These are phyloP conservation scores for Athalia circularis DNA, from an alignment of 2,888 invertebrate species.

Conservation along the genomic window DNA sequence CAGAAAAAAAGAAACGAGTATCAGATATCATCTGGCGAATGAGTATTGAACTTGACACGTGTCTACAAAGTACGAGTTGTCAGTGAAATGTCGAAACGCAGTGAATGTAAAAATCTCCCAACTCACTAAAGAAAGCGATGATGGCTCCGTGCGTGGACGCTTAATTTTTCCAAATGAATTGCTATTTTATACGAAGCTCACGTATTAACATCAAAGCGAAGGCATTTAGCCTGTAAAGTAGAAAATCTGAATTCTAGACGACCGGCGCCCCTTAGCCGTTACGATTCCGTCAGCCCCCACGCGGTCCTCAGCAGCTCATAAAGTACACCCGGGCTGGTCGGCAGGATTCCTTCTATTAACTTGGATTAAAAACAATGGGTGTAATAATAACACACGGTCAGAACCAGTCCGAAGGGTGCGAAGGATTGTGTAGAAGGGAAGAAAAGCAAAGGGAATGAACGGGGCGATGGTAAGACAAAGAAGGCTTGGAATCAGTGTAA, in stretches of 20 bases:
- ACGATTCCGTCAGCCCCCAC: constrained; percentile 35
- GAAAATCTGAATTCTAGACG: constrained; percentile 44
- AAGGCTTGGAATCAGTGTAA: constrained; percentile 11
- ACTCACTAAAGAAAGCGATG: background rate
- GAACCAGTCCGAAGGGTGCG: constrained; percentile 32
- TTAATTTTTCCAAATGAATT: too few species aligned
- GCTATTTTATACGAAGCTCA: background rate
- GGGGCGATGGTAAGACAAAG: constrained; percentile 32
- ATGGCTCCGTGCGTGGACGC: background rate
- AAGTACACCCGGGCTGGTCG: constrained; percentile 34
- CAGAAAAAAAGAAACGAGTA: too few species aligned
- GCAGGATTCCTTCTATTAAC: constrained; percentile 43
- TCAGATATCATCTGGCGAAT: too few species aligned
- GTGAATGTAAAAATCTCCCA: too few species aligned
- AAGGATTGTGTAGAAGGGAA: background rate
- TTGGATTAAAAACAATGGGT: constrained; percentile 43
- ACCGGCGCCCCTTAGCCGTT: constrained; percentile 26
- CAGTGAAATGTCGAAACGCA: too few species aligned
- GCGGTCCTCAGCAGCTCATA: constrained; percentile 40
- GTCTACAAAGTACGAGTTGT: too few species aligned
- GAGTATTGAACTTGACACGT: too few species aligned
- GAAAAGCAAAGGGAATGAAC: constrained; percentile 25
- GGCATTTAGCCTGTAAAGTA: constrained; percentile 18
- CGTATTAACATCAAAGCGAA: constrained; percentile 1
- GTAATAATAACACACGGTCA: constrained; percentile 40